Base-by-base conservation (phyloP, 2,797 vertebrate species). In the Acrocephalus scirpaceus region DNA sequence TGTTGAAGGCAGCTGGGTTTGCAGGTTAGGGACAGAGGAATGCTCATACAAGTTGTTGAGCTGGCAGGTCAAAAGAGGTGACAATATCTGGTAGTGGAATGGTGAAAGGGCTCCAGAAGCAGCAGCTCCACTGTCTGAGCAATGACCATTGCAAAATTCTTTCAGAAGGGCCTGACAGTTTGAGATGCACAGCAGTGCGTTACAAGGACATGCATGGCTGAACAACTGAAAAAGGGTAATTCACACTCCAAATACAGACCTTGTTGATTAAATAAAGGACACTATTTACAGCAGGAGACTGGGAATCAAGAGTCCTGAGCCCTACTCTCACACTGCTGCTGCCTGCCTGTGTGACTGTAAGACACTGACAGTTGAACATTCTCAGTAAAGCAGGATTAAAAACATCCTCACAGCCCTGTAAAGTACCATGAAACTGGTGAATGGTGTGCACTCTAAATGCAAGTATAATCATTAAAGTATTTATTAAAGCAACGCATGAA, bases 401-500 rank as follows among this genome's bases (percentile, higher is more conserved):
- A 93, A 92, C 58, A 92, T 69, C 64, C 88, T 84, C 51, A 74
- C 25, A 80, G 56, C 73, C 80, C 77, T 78, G 71, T 58, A 91
- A 93, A 92, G 48, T 57, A 75, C 69, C 8, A 3, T 4, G 56
- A 78, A 91, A 81, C 45, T 50, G 53, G 67, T 75, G 66, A 40
- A 70, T 64, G 27, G 30, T 57, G 11, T 25, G 36, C 4, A 7
- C 30, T 90, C 23, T 71, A 88, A 73, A 86, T 67, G 58, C 66
- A 81, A 83, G 32, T 34, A 86, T 54, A 80, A 54, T 73, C 48
- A 50, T 50, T 86, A 53, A 26, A 90, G 32, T 70, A 86, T 34
- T 78, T 78, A 84, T 60, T 81, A 83, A 91, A 86, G 76, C 70
- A 94, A 91, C 48, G 88, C 9, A 40, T 78, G 73, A 95, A 96